Evolutionary conservation across 2,113 vertebrate species (phyloP), one percentile per base, ranked within the genome.

Genomic region (Pyxicephalus adspersus): DNA sequence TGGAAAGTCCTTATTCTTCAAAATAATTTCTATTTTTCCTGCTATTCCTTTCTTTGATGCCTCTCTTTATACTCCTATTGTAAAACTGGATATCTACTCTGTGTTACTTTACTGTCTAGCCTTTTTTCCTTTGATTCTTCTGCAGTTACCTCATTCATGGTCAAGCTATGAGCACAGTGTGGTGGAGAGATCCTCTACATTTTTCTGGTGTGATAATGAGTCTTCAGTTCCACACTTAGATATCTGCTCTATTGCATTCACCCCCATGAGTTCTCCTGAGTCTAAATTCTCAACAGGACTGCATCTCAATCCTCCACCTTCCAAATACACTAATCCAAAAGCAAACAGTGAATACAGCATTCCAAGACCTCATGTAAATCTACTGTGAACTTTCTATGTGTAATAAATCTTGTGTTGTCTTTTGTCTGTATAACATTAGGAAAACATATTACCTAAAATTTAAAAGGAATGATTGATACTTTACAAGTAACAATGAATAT

Each of bases 241-340:
- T 90, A 94, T 93, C 89, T 95, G 94, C 87, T 96, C 96, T 85
- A 92, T 96, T 90, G 95, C 95, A 66, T 92, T 97, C 90, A 95
- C 93, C 83, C 93, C 95, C 85, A 92, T 94, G 94, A 96, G 92
- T 90, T 95, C 93, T 77, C 92, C 95, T 83, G 94, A 95, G 84
- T 96, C 94, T 91, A 96, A 92, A 93, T 15, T 95, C 7, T 94
- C 94, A 54, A 13, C 90, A 66, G 93, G 94, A 86, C 89, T 94
- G 84, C 92, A 97, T 94, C 95, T 89, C 85, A 77, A 92, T 81
- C 94, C 94, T 89, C 93, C 93, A 74, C 95, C 94, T 88, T 89
- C 94, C 86, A 95, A 95, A 92, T 89, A 89, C 77, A 84, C 91
- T 87, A 87, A 91, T 71, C 91, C 93, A 89, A 94, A 93, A 87